These are phyloP conservation scores for Eupithecia subumbrata DNA, from an alignment of 2,888 invertebrate genomes.

Conservation along the genomic window DNA sequence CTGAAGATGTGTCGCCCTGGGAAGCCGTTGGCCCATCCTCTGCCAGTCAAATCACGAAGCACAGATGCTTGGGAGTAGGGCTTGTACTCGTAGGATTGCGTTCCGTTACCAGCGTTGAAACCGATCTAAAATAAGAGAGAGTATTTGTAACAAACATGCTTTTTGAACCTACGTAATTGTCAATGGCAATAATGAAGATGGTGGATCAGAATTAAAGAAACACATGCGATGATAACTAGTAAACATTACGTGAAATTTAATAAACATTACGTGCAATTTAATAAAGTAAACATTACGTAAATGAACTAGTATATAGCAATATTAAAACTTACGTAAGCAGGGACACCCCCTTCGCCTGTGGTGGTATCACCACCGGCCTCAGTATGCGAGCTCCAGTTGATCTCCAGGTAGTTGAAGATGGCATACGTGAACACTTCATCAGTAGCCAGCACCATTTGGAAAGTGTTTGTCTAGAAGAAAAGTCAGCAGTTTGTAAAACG, in stretches of 20 bases:
- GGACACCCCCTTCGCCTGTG: conserved; percentile 93
- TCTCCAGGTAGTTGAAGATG: conserved; percentile 96
- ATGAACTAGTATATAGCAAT: not conserved
- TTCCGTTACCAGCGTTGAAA: conserved; percentile 98
- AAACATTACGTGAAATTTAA: too few species aligned
- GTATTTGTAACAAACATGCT: not conserved
- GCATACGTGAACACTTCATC: conserved; percentile 97
- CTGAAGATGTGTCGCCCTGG: conserved; percentile 97
- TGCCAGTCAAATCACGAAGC: conserved; percentile 90
- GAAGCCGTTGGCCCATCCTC: conserved; percentile 94
- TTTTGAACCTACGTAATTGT: not conserved
- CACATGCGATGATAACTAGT: too few species aligned
- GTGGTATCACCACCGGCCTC: conserved; percentile 96
- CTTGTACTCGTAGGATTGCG: conserved; percentile 93
- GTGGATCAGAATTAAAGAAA: too few species aligned
- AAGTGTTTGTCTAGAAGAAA: conserved; percentile 92
- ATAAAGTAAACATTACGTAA: too few species aligned
- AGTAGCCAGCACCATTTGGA: conserved; percentile 96
- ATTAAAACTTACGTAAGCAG: conserved; percentile 89
- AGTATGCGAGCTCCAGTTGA: conserved; percentile 96
- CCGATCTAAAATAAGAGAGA: conserved; percentile 85
- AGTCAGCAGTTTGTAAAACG: not conserved
- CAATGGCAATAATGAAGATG: too few species aligned
- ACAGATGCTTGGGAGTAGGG: conserved; percentile 96
- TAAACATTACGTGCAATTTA: too few species aligned